Evolutionary conservation across 2,888 invertebrate species (phyloP).

Genomic region (Resseliella maxima): DNA sequence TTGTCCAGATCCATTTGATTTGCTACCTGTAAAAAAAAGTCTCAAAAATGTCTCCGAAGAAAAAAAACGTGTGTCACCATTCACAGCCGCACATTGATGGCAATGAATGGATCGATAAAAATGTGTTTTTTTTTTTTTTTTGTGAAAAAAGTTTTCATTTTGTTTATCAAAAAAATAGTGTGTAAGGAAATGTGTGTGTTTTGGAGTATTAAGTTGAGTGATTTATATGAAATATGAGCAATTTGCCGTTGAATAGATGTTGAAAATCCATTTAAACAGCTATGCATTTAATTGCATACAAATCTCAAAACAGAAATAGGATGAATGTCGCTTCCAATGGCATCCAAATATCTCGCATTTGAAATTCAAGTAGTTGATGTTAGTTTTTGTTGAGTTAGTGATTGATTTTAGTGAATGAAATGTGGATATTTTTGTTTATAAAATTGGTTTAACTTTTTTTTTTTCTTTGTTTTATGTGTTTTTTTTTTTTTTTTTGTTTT

Average conservation of each 20-base stretch:
- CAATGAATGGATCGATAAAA: background rate
- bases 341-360: background rate
- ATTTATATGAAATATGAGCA: background rate
- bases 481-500: background rate
- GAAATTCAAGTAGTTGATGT: background rate
- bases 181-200: background rate
- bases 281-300: too few species aligned
- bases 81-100: background rate
- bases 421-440: background rate
- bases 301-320: too few species aligned
- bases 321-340: too few species aligned
- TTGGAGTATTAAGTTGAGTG: background rate
- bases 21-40: conserved; percentile 54
- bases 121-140: too few species aligned
- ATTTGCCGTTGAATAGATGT: too few species aligned
- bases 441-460: background rate
- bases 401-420: background rate
- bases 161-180: background rate
- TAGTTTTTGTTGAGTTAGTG: conserved; percentile 22
- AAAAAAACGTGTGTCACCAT: conserved; percentile 30
- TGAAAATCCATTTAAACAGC: too few species aligned
- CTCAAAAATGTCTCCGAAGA: conserved; percentile 43
- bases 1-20: conserved; percentile 54
- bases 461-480: background rate
- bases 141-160: background rate